Base-by-base conservation (phyloP, 2,888 invertebrate genomes). In the Pyrochroa serraticornis region DNA sequence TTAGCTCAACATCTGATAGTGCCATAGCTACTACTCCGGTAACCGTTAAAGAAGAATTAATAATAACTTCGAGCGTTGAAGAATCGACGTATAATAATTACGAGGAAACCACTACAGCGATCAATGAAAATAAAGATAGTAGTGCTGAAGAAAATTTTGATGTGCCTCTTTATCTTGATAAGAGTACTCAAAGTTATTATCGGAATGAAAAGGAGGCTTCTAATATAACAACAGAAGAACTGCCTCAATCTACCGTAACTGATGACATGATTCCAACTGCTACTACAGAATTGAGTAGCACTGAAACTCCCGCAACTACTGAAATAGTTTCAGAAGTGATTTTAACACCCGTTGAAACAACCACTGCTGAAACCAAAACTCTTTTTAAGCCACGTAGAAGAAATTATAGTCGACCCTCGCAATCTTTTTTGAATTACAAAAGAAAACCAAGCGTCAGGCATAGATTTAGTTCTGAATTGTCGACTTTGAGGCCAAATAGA, bases 391-490 rank as follows among this genome's bases (percentile, higher is more conserved):
- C 10, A 39, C 48, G 58, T 47, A 32, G 37, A 10, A 14, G 43
- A 45, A 33, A 31, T 14, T 8, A 30, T 8, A 8, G 9, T n/a
- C 45, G 37, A 6, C 33, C 39, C 9, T 34, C 49, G 53, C 32
- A 30, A n/a, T 41, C 14, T 5, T 38, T 41, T 22, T 8, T 35
- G 7, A 53, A 43, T 47, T 32, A 46, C 32, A 37, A 49, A 22
- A 49, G 56, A 9, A 63, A 54, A 46, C 45, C 60, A 10, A 51
- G 53, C 12, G 50, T 65, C 30, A 65, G 70, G 39, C 73, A 74
- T 49, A 63, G 74, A 54, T 73, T 74, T 47, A 69, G 69, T 53
- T 66, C 71, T 0, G 67, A 67, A 46, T 37, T 46, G 12, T 60
- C 63, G 13, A 62, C 64, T 1, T 14, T 45, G 10, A 50, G 48